Percentiles rank a stretch among this genome's conserved stretches.
Evolutionary conservation across 2,888 invertebrate genomes (phyloP).

Genomic region (Pyrochroa serraticornis): DNA sequence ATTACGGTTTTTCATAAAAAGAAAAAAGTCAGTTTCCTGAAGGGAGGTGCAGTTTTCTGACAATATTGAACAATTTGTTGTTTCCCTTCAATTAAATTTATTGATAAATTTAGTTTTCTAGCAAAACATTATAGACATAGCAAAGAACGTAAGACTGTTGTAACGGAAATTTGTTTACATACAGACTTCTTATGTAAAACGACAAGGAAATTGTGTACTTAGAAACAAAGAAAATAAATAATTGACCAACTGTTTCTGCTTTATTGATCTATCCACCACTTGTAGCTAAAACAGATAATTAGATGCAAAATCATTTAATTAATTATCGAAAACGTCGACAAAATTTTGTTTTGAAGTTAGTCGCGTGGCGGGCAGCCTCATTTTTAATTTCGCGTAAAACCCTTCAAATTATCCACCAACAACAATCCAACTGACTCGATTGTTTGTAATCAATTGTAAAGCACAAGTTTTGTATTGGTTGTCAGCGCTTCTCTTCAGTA

Average conservation of each 20-base stretch:
- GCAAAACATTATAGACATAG: not conserved
- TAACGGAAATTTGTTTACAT: conserved; percentile 27
- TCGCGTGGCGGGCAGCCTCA: too few relatives aligned
- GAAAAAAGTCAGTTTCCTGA: not conserved
- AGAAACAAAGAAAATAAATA: conserved; percentile 37
- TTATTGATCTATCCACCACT: too few relatives aligned
- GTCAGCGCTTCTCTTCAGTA: too few relatives aligned
- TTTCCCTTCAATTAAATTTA: conserved; percentile 13
- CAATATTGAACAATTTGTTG: conserved; percentile 9
- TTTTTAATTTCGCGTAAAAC: too few relatives aligned
- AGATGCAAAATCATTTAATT: not conserved
- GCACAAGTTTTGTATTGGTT: too few relatives aligned
- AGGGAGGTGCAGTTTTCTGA: not conserved
- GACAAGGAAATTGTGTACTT: conserved; percentile 37
- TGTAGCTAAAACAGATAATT: too few relatives aligned
- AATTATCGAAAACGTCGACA: too few relatives aligned
- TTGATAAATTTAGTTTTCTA: too few relatives aligned
- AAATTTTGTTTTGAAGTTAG: too few relatives aligned
- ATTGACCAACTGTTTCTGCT: not conserved
- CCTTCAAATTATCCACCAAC: too few relatives aligned
- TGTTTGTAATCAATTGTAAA: too few relatives aligned
- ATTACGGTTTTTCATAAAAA: not conserved
- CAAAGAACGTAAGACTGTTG: conserved; percentile 39
- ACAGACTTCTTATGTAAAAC: conserved; percentile 31
- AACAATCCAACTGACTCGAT: too few relatives aligned